phyloP scores from a whole-genome alignment of 1,140 invertebrate genomes.

The Drosophila busckii region DNA sequence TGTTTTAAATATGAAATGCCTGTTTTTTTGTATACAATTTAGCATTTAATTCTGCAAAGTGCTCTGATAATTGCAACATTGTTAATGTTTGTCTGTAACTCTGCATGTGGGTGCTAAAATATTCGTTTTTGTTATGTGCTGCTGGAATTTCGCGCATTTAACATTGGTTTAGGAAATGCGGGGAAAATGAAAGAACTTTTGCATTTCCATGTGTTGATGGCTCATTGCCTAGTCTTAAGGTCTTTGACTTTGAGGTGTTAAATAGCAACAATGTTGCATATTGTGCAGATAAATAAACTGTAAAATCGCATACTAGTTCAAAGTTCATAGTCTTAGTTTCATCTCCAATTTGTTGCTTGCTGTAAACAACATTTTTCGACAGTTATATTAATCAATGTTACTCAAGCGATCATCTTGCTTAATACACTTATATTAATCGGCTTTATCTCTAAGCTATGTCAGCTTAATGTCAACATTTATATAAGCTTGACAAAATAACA shows the following conservation, averaged over 20 bases:
- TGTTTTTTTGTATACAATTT: background rate
- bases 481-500: slow-evolving; percentile 53
- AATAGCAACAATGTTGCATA: slow-evolving; percentile 5
- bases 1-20: too few relatives aligned
- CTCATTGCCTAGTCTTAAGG: slow-evolving; percentile 12
- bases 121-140: slow-evolving; percentile 5
- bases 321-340: too few relatives aligned
- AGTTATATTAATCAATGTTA: too few relatives aligned
- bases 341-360: too few relatives aligned
- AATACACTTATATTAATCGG: too few relatives aligned
- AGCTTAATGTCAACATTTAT: slow-evolving; percentile 39
- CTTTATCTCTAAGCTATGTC: too few relatives aligned
- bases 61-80: background rate
- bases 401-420: too few relatives aligned
- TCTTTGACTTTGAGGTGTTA: slow-evolving; percentile 49
- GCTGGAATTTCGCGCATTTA: slow-evolving; percentile 65
- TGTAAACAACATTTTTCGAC: too few relatives aligned
- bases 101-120: slow-evolving; percentile 51
- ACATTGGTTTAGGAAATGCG: slow-evolving; percentile 48
- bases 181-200: slow-evolving; percentile 8
- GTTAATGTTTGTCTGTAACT: background rate
- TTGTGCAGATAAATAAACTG: too few relatives aligned
- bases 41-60: too few relatives aligned
- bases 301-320: too few relatives aligned
- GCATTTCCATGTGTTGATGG: slow-evolving; percentile 27